Evolutionary conservation across 2,888 invertebrate genomes (phyloP).

Genomic region (Ophion ellenae): DNA sequence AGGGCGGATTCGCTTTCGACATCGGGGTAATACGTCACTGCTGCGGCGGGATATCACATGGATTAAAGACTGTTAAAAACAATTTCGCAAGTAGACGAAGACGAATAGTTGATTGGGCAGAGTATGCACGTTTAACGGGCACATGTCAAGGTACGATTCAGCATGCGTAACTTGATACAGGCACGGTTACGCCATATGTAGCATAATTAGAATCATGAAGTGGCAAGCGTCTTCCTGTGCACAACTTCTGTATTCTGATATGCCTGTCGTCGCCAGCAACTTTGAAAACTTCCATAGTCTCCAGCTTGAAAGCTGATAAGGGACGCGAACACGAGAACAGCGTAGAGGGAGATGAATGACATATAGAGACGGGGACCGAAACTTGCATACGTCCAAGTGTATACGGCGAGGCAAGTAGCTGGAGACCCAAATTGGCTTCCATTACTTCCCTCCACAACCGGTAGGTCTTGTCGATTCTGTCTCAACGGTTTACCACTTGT

Average conservation of each 20-base stretch:
- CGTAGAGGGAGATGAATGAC: not conserved
- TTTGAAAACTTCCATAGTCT: slow-evolving; percentile 26
- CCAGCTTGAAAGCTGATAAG: slow-evolving; percentile 35
- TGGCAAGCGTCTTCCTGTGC: slow-evolving; percentile 14
- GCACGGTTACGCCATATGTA: no score
- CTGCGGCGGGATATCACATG: not conserved
- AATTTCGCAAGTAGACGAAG: not conserved
- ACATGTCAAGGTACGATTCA: no score
- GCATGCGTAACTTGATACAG: no score
- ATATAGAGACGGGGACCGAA: not conserved
- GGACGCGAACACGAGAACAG: slow-evolving; percentile 2
- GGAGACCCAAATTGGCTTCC: slow-evolving; percentile 66
- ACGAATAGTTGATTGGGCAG: not conserved
- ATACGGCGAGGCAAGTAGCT: slow-evolving; percentile 36
- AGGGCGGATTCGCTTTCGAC: slow-evolving; percentile 22
- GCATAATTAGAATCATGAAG: slow-evolving; percentile 29
- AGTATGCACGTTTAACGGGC: no score
- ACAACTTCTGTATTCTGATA: slow-evolving; percentile 18
- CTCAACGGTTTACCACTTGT: slow-evolving; percentile 72
- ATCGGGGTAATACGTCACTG: slow-evolving; percentile 20
- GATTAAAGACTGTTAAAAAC: not conserved
- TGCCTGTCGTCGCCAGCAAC: slow-evolving; percentile 15
- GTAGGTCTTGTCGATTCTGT: slow-evolving; percentile 68
- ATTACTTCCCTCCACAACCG: slow-evolving; percentile 69
- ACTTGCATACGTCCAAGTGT: not conserved